phyloP scores from a whole-genome alignment of 2,888 invertebrate species.

The Temnothorax rugatulus region DNA sequence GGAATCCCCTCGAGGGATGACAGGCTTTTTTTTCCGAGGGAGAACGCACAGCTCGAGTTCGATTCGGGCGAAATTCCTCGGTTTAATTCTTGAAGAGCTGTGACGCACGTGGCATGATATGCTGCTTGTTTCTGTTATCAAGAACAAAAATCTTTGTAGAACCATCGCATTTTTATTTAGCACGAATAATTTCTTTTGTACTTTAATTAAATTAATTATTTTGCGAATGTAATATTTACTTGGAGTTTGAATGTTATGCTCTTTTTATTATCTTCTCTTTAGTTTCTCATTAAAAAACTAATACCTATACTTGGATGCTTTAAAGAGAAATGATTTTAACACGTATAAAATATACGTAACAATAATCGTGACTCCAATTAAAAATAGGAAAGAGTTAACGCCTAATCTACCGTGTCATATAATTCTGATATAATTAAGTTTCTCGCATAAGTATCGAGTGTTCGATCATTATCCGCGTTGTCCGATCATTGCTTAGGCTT shows the following conservation, averaged over 20 bases:
- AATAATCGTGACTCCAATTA: neutral
- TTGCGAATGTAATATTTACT: neutral
- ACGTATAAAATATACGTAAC: neutral
- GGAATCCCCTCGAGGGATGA: conserved; percentile 31
- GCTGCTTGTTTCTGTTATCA: neutral
- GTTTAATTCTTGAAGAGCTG: neutral
- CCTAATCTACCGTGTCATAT: neutral
- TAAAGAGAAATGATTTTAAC: neutral
- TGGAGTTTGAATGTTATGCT: neutral
- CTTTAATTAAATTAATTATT: neutral
- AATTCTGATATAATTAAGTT: neutral
- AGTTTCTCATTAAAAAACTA: neutral
- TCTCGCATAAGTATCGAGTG: neutral
- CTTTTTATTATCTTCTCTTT: neutral
- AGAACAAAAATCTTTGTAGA: neutral
- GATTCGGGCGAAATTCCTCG: conserved; percentile 22
- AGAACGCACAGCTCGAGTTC: neutral
- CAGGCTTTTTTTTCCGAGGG: conserved; percentile 13
- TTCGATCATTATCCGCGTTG: conserved; percentile 3
- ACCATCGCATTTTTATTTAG: neutral
- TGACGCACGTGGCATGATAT: neutral
- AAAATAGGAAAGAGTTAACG: neutral
- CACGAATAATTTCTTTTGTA: neutral
- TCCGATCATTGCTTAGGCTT: neutral
- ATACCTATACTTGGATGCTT: neutral